These are phyloP conservation scores for Anser cygnoides DNA, from an alignment of 2,113 vertebrate species.

Conservation along the genomic window DNA sequence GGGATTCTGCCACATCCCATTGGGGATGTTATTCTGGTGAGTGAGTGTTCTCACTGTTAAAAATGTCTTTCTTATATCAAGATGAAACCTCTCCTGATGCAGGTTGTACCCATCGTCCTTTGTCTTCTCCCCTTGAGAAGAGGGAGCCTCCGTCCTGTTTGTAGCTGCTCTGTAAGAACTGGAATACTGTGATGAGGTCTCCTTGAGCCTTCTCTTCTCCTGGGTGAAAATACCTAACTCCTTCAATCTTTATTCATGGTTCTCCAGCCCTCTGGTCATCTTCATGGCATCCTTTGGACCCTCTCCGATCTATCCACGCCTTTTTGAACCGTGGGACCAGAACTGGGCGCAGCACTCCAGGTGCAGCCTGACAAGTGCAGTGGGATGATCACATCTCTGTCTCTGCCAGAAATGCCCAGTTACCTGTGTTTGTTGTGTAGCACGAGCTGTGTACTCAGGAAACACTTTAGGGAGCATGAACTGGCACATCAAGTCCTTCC, in stretches of 20 bases:
- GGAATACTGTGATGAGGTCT: neutral
- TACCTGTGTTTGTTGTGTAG: neutral
- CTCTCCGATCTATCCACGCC: neutral
- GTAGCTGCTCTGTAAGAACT: neutral
- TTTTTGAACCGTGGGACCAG: no score
- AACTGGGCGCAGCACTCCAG: no score
- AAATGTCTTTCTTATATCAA: no score
- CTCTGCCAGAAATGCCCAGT: no score
- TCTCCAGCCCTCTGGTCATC: no score
- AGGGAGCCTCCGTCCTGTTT: neutral
- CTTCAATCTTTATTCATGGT: no score
- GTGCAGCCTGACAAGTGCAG: no score
- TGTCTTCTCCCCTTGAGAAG: neutral
- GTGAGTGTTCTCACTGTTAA: no score
- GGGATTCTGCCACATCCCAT: no score
- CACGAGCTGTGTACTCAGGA: neutral
- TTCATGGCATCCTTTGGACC: no score
- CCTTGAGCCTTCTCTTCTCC: neutral
- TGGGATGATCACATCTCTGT: no score
- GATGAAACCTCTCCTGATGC: neutral
- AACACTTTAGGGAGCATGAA: neutral
- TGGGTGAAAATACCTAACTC: neutral
- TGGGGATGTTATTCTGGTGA: no score
- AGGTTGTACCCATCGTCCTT: neutral
- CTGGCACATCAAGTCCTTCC: neutral